These are phyloP conservation scores for Cryptocephalus primarius DNA, from an alignment of 2,888 invertebrate genomes.

Conservation along the genomic window DNA sequence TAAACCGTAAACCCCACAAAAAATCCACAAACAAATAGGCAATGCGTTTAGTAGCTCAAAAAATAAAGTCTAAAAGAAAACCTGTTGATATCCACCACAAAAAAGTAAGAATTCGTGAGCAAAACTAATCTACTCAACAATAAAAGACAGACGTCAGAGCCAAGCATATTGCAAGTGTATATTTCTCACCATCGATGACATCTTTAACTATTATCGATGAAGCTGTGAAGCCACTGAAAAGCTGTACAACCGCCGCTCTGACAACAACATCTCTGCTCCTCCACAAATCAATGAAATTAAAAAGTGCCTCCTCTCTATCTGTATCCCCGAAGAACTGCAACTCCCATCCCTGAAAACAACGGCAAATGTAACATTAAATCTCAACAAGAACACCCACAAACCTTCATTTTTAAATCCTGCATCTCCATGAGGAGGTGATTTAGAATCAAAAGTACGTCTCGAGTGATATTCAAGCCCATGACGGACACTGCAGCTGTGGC, in stretches of 20 bases:
- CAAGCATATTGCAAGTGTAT: no score
- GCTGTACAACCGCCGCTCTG: constrained; percentile 42
- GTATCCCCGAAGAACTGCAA: constrained; percentile 11
- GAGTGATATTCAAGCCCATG: constrained; percentile 46
- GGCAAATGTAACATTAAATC: neutral
- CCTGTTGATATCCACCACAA: no score
- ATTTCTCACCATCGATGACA: constrained; percentile 27
- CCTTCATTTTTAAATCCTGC: constrained; percentile 36
- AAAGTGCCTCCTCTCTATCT: neutral
- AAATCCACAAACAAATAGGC: neutral
- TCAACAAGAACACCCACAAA: neutral
- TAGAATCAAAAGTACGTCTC: constrained; percentile 41
- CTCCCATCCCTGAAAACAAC: constrained; percentile 24
- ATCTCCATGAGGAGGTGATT: constrained; percentile 43
- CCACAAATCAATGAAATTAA: constrained; percentile 39
- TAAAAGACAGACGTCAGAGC: no score
- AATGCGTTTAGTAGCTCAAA: no score
- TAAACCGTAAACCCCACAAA: neutral
- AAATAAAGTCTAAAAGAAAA: no score
- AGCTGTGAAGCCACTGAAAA: constrained; percentile 38
- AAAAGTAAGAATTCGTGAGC: no score
- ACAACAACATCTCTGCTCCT: constrained; percentile 42
- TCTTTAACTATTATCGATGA: constrained; percentile 27
- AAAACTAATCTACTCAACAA: neutral
- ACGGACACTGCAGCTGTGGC: constrained; percentile 40